Evolutionary conservation across 2,888 invertebrate species (phyloP).

Genomic region (Tinea pellionella): DNA sequence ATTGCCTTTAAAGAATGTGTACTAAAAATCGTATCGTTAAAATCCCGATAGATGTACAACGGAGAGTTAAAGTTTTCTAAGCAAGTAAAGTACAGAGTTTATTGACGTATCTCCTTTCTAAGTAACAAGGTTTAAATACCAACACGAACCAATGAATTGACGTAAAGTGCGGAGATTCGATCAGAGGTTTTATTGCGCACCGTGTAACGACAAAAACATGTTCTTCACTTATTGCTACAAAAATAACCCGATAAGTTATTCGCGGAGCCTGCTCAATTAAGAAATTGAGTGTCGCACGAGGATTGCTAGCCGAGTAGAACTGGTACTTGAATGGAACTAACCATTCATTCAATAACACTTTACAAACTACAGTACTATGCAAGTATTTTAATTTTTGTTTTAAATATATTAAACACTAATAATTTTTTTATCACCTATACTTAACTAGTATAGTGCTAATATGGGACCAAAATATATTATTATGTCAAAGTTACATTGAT

Average conservation of each 20-base stretch:
- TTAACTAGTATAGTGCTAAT: no score
- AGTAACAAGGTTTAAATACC: background rate
- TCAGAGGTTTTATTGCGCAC: slow-evolving; percentile 27
- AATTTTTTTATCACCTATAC: no score
- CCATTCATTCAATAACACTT: slow-evolving; percentile 5
- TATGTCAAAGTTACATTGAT: no score
- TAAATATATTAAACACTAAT: background rate
- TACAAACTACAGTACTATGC: background rate
- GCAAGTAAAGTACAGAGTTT: slow-evolving; percentile 13
- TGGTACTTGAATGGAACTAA: background rate
- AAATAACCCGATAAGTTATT: slow-evolving; percentile 11
- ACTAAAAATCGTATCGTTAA: background rate
- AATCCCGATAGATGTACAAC: slow-evolving; percentile 26
- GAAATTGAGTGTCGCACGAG: slow-evolving; percentile 4
- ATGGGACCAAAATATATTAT: no score
- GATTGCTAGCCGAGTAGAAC: background rate
- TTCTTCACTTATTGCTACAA: slow-evolving; percentile 22
- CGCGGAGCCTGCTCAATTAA: slow-evolving; percentile 10
- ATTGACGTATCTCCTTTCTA: slow-evolving; percentile 14
- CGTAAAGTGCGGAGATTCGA: background rate
- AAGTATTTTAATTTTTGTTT: background rate
- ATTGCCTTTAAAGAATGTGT: background rate
- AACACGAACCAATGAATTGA: slow-evolving; percentile 10
- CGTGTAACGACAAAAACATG: slow-evolving; percentile 30
- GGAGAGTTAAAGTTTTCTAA: slow-evolving; percentile 18